phyloP scores from a whole-genome alignment of 2,888 invertebrate species.

The Pherbina coryleti region DNA sequence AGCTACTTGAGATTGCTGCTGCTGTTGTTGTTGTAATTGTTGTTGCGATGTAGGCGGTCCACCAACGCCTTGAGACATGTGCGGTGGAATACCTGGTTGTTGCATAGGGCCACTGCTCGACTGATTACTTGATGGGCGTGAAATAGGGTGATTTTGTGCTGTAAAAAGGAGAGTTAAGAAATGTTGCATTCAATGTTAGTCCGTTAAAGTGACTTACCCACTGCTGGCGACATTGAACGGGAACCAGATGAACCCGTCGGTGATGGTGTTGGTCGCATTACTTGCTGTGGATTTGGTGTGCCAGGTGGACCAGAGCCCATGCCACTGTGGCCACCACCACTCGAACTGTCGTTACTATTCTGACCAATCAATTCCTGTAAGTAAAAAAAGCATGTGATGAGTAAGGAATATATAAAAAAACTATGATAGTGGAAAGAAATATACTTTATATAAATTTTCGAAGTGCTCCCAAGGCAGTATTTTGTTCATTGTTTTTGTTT shows the following conservation, averaged over 20 bases:
- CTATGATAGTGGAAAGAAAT: slow-evolving; percentile 19
- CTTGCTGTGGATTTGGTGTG: slow-evolving; percentile 80
- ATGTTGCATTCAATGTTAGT: background rate
- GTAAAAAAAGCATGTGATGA: slow-evolving; percentile 16
- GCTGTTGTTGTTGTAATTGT: slow-evolving; percentile 54
- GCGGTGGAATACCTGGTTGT: slow-evolving; percentile 62
- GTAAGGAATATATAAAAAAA: background rate
- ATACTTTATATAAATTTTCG: slow-evolving; percentile 55
- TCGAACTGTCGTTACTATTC: slow-evolving; percentile 89
- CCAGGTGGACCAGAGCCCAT: slow-evolving; percentile 75
- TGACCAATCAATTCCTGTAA: slow-evolving; percentile 85
- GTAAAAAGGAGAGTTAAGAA: background rate
- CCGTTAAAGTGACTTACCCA: slow-evolving; percentile 77
- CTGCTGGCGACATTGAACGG: slow-evolving; percentile 97
- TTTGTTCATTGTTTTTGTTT: slow-evolving; percentile 49
- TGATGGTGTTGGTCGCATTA: slow-evolving; percentile 92
- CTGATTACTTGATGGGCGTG: slow-evolving; percentile 90
- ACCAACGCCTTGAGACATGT: slow-evolving; percentile 53
- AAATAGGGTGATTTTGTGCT: slow-evolving; percentile 93
- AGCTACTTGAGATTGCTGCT: slow-evolving; percentile 63
- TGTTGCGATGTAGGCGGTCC: slow-evolving; percentile 55
- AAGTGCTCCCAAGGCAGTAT: slow-evolving; percentile 55
- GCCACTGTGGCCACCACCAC: slow-evolving; percentile 76
- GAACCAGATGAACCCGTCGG: slow-evolving; percentile 94
- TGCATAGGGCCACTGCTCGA: slow-evolving; percentile 71